phyloP scores from a whole-genome alignment of 2,797 vertebrate genomes.

The Ataeniobius toweri region DNA sequence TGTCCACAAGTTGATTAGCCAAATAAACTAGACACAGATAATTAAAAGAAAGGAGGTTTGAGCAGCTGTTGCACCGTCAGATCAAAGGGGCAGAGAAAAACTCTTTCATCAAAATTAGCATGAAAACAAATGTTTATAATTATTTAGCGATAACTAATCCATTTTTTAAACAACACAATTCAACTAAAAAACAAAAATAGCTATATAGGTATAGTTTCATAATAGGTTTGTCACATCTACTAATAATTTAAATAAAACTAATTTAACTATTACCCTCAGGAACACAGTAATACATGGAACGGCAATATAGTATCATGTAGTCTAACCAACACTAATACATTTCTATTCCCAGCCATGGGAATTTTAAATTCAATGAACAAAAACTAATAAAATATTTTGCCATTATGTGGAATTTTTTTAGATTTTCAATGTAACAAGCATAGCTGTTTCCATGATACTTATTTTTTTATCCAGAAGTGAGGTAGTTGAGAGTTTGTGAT shows the following conservation, averaged over 20 bases:
- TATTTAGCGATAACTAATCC: neutral
- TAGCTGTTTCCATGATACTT: neutral
- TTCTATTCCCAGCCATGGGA: neutral
- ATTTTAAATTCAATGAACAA: neutral
- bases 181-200: neutral
- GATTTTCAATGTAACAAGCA: neutral
- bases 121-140: neutral
- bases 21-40: constrained; percentile 10
- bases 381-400: neutral
- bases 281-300: neutral
- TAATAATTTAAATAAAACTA: neutral
- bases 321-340: neutral
- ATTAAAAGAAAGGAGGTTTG: neutral
- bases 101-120: neutral
- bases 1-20: constrained; percentile 17
- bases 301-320: neutral
- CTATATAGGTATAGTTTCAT: neutral
- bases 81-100: constrained; percentile 11
- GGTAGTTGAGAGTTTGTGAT: neutral
- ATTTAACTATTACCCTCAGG: neutral
- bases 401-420: neutral
- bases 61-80: constrained; percentile 3
- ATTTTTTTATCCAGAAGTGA: neutral
- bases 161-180: neutral
- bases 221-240: neutral